These are phyloP conservation scores for Pheucticus melanocephalus DNA, from an alignment of 2,113 vertebrate genomes.

Conservation along the genomic window DNA sequence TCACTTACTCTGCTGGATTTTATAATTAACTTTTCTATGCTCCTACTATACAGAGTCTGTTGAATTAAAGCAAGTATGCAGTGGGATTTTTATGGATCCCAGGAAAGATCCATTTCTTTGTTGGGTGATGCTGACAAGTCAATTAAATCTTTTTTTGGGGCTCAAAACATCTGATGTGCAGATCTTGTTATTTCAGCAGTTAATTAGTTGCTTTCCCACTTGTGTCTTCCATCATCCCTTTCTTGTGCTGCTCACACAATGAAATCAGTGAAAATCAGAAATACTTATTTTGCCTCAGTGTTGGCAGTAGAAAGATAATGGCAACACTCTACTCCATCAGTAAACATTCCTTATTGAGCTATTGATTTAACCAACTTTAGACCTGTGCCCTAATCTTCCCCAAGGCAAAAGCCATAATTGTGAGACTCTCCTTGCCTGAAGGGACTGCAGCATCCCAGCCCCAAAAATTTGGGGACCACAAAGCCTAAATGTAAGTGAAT, in stretches of 20 bases:
- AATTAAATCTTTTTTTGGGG: neutral
- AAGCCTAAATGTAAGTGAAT: neutral
- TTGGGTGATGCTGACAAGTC: neutral
- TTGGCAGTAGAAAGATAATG: neutral
- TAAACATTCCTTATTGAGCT: neutral
- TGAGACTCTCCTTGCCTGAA: neutral
- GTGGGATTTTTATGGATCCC: neutral
- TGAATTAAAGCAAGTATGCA: neutral
- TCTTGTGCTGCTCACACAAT: neutral
- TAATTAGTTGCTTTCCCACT: slow-evolving; percentile 15
- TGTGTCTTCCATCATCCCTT: neutral
- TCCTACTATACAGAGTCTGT: neutral
- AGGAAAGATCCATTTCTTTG: neutral
- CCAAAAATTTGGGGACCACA: neutral
- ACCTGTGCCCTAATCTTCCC: neutral
- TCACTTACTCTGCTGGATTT: neutral
- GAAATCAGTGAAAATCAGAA: slow-evolving; percentile 30
- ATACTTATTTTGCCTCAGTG: neutral
- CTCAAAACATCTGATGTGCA: neutral
- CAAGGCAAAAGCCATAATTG: neutral
- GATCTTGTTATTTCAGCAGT: neutral
- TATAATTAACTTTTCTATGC: neutral
- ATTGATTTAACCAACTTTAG: neutral
- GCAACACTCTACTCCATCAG: neutral
- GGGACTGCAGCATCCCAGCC: neutral